Base-by-base conservation (phyloP, 2,888 invertebrate species). In the Pammene fasciana region DNA sequence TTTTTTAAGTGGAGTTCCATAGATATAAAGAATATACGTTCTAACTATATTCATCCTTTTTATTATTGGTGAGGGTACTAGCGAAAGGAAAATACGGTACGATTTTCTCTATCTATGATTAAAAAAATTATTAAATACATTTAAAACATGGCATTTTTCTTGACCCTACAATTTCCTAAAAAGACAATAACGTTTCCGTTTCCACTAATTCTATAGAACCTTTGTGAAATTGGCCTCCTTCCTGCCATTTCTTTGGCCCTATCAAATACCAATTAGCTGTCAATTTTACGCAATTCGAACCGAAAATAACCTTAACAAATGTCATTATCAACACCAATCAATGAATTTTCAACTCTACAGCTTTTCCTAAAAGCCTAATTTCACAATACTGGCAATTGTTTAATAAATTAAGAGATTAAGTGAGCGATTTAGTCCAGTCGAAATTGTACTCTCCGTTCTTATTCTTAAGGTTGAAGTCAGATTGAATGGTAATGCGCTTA, bases 241-340 rank as follows among this genome's bases (percentile, higher is more conserved):
- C 70, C 68, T 43, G 64, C 65, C 73, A 75, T 72, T 68, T 56
- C 70, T 75, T 73, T 61, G 72, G 80, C 79, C 77, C 78, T 82
- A 86, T 84, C 81, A 84, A 85, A 87, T 84, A 77, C 75, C 78
- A 75, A 85, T 86, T 84, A 85, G 82, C 74, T 71, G 77, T 74
- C 77, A 65, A 70, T 76, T 79, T 82, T 78, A 80, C 79, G 79
- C 76, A 79, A 79, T 66, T 67, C 66, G 72, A 71, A 72, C 46
- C 65, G 70, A 70, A 65, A 75, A 74, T 79, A 81, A 82, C 82
- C 80, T 76, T 78, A 78, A 68, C 80, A 75, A 78, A 84, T 82
- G 77, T 81, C 82, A 84, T 87, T 86, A 86, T 5, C 8, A 5
- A 38, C 72, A 16, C 7, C 78, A 79, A 72, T 64, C 72, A 72